Evolutionary conservation across 1,140 invertebrate species (phyloP), one percentile per base, ranked within the genome.

Genomic region (Drosophila obscura): DNA sequence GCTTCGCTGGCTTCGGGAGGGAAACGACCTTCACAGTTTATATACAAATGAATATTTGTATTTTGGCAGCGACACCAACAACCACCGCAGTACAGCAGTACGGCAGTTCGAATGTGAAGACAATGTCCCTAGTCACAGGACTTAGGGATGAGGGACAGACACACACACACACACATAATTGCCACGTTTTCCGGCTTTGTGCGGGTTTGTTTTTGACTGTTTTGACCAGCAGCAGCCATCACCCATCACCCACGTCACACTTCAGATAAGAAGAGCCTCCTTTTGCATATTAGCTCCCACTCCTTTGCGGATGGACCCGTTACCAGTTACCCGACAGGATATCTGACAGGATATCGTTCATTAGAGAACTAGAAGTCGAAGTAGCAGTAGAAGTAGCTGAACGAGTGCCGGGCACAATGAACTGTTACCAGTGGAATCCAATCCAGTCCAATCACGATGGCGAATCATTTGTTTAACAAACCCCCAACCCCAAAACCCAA

Each of bases 291-390:
- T 67, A 65, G 64, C 61, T 9, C 8, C 61, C 64, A 13, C 19
- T 67, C 44, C 35, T 39, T 1, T 43, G 49, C 24, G 51, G 50
- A 45, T 31, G 44, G 46, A 28, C 46, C 9, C 24, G 46, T 31
- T 48, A 35, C 55, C 46, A 69, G 59, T 69, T 49, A 50, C 50
- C 45, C 28, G 72, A 76, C 73, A 76, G 73, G 62, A 75, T 73
- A 73, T 76, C 73, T 75, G 63, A 73, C 73, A 75, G 73, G 73
- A 75, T 75, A 75, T 75, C 73, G 73, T 75, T 75, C 73, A 75
- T 75, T 75, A 75, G 73, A 60, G 52, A 62, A 64, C 73, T 66
- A 64, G 61, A 66, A 67, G 64, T 67, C n/a, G 31, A 46, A 50
- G 45, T 28, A 59, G 26, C 45, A 46, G n/a, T 31, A 3, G 31